Conservation (phyloP, 2,888 invertebrate species). For the Gandaritis pyraliata region DNA sequence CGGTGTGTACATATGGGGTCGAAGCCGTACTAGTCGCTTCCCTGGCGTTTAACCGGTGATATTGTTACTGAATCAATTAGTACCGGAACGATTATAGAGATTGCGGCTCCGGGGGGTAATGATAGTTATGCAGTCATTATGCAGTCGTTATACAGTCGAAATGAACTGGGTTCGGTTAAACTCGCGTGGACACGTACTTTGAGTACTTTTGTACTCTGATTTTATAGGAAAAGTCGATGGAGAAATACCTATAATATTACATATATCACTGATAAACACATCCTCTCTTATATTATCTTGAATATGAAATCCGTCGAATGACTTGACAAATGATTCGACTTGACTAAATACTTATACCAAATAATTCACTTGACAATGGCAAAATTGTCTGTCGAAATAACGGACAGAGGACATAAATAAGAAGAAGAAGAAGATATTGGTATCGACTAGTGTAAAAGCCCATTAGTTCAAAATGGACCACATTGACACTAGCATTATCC, state of each 20-base stretch:
- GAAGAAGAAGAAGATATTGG: too few species aligned
- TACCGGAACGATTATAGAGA: constrained; percentile 19
- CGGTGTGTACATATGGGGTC: not conserved
- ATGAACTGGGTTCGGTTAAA: constrained; percentile 10
- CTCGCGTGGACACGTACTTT: not conserved
- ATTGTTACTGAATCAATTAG: constrained; percentile 33
- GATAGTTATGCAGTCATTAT: constrained; percentile 8
- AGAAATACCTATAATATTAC: too few species aligned
- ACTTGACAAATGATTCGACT: too few species aligned
- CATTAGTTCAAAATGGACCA: constrained; percentile 23
- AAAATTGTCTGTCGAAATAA: too few species aligned
- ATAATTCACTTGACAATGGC: too few species aligned
- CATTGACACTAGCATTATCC: constrained; percentile 39
- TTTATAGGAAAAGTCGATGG: too few species aligned
- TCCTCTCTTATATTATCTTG: too few species aligned
- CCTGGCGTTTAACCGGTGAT: constrained; percentile 23
- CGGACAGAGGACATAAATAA: too few species aligned
- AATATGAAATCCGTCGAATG: too few species aligned
- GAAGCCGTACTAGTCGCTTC: constrained; percentile 2
- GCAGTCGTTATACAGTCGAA: not conserved
- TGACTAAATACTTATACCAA: too few species aligned
- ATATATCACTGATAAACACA: too few species aligned
- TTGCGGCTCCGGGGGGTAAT: constrained; percentile 8
- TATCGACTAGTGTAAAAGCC: not conserved
- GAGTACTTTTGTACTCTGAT: not conserved